Evolutionary conservation across 2,113 vertebrate genomes (phyloP).

Genomic region (Pterocles burchelli): DNA sequence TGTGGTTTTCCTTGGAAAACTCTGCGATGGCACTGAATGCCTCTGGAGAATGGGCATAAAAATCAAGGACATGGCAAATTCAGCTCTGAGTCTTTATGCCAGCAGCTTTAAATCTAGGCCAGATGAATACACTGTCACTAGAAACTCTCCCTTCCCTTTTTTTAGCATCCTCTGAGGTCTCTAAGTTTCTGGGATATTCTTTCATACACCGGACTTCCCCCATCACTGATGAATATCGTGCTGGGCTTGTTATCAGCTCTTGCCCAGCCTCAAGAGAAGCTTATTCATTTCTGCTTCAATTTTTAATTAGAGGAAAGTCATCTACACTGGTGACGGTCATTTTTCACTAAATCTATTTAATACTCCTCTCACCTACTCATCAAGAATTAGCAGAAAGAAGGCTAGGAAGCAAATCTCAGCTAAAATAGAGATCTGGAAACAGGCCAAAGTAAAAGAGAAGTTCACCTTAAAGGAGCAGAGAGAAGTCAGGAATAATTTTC

Average conservation of each 20-base stretch:
- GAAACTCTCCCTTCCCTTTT: not conserved
- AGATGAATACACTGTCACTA: not conserved
- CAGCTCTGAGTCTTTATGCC: not conserved
- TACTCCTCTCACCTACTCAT: not conserved
- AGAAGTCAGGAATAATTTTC: not conserved
- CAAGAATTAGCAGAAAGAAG: not conserved
- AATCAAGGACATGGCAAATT: not conserved
- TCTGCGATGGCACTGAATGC: not conserved
- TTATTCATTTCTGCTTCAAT: constrained; percentile 29
- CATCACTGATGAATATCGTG: not conserved
- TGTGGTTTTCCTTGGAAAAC: not conserved
- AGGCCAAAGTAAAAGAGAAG: not conserved
- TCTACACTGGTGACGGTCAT: not conserved
- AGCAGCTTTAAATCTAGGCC: not conserved
- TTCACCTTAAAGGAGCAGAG: not conserved
- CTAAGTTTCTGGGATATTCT: not conserved
- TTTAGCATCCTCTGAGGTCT: not conserved
- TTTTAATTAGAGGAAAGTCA: constrained; percentile 57
- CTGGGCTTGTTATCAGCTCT: not conserved
- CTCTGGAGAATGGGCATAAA: not conserved
- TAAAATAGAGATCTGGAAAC: not conserved
- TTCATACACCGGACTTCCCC: not conserved
- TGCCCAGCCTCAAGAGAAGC: not conserved
- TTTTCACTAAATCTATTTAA: constrained; percentile 42
- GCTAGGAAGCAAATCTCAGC: not conserved